Evolutionary conservation across 2,113 vertebrate species (phyloP), one percentile per base, ranked within the genome.

Genomic region (Hoplias malabaricus): DNA sequence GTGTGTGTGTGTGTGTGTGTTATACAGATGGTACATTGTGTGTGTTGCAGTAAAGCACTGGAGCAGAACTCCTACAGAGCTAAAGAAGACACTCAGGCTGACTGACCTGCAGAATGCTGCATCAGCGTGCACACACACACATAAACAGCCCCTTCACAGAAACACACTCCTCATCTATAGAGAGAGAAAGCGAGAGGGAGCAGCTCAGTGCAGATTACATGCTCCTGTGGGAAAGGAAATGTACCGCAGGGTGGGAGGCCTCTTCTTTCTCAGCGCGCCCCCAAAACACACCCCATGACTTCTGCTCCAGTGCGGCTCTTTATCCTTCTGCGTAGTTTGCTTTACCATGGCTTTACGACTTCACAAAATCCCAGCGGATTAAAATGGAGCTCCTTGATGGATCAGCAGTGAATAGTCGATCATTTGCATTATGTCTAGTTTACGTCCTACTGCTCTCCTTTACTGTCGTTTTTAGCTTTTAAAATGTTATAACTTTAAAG

Each of bases 11-110:
- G 77, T 68, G 33, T 62, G 25, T 53, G 43, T 50, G 34, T 80
- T 31, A 65, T 53, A 27, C 12, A 11, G 72, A 36, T 14, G n/a
- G 25, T 25, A n/a, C 42, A 19, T 8, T 48, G 16, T 73, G 27
- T 33, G 59, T 59, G 80, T 81, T 84, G 53, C 65, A 48, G 53
- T 57, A 31, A 80, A 43, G 78, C 65, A 62, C 48, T 73, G 66
- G 23, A 75, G 78, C 72, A 63, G 65, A 80, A 75, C 78, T 70
- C 34, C 78, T 80, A 72, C 71, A 69, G 78, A 80, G 59, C 56
- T 59, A 69, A 61, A 75, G 54, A 53, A 62, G 72, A 70, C 40
- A 43, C 40, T 70, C 29, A 57, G 65, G 27, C 57, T 77, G 78
- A 54, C 54, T 53, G 79, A 69, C 72, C 79, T 38, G 42, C 54